A percentile compares a stretch with the other conserved stretches of the same genome.
Conservation (phyloP, 2,113 vertebrate genomes). For the Actinemys pallida region DNA sequence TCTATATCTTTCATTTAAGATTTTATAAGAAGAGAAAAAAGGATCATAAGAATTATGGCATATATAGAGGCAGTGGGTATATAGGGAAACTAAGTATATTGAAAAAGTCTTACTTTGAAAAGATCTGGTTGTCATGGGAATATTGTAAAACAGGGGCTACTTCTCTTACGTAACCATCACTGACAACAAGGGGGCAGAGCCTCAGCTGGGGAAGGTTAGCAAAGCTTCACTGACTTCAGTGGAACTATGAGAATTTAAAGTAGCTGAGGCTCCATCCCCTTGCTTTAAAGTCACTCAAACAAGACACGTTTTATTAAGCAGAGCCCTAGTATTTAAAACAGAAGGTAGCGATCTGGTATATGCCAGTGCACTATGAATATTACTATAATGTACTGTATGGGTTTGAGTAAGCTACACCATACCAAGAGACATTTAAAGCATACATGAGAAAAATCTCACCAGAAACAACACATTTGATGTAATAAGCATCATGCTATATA, state of each 20-base stretch:
- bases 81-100: not conserved
- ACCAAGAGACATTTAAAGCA: not conserved
- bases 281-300: not conserved
- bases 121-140: not conserved
- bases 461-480: not conserved
- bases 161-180: not conserved
- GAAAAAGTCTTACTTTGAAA: not conserved
- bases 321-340: not conserved
- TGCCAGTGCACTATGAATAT: not conserved
- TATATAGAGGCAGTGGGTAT: not conserved
- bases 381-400: not conserved
- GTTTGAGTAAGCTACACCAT: not conserved
- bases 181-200: not conserved
- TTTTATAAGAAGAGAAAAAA: not conserved
- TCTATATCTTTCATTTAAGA: not conserved
- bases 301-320: not conserved
- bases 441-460: not conserved
- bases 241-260: not conserved
- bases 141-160: not conserved
- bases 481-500: not conserved
- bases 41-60: not conserved
- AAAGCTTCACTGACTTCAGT: not conserved
- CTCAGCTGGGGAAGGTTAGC: not conserved
- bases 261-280: not conserved
- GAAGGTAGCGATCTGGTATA: not conserved